Percentiles rank a stretch among this genome's conserved stretches.
Conservation (phyloP, 2,888 invertebrate genomes). For the Rhogogaster chlorosoma region DNA sequence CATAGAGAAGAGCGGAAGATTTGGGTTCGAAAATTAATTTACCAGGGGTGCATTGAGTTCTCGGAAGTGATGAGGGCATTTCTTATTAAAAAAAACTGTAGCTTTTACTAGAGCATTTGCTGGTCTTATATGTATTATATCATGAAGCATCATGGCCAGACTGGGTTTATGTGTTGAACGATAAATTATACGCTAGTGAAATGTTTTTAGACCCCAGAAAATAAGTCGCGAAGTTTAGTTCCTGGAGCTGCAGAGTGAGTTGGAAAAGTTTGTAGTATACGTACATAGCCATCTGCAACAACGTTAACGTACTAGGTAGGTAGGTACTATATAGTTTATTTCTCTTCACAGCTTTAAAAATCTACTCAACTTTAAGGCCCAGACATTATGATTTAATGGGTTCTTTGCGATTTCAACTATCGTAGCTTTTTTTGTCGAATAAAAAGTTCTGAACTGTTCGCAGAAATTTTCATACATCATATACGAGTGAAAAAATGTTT, state of each 20-base stretch:
- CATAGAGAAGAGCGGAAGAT: neutral
- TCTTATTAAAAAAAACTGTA: neutral
- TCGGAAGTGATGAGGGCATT: neutral
- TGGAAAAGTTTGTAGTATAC: neutral
- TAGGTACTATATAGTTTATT: neutral
- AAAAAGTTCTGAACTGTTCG: neutral
- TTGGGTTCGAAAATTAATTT: neutral
- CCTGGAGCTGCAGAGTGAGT: neutral
- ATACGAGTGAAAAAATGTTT: too few species aligned
- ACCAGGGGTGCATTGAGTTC: neutral
- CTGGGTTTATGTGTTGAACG: neutral
- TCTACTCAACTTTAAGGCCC: neutral
- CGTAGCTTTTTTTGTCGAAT: neutral
- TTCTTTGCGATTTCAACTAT: neutral
- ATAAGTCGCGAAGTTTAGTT: neutral
- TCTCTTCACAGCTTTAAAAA: neutral
- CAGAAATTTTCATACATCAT: neutral
- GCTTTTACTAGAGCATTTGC: neutral
- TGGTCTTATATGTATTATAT: neutral
- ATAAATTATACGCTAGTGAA: neutral
- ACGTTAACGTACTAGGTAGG: neutral
- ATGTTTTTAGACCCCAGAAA: neutral
- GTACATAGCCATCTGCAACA: neutral
- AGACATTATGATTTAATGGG: neutral
- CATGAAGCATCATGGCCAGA: neutral